Percentiles rank a stretch among this genome's conserved stretches.
These are phyloP conservation scores for Odontamblyopus lacepedii DNA, from an alignment of 2,797 vertebrate genomes.

Conservation along the genomic window DNA sequence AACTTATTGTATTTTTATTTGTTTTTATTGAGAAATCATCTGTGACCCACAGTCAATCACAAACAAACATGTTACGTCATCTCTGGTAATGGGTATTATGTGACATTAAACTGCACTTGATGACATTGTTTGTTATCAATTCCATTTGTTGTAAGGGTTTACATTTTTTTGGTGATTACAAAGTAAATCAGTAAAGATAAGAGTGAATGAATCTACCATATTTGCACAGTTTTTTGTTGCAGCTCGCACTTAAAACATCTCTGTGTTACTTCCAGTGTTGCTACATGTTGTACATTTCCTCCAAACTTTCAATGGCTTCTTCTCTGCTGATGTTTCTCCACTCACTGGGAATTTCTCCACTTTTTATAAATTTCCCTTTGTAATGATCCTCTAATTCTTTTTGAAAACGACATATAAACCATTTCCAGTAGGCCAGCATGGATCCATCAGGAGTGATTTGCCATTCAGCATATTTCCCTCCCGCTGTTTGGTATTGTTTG, in stretches of 20 bases:
- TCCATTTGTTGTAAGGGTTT: background rate
- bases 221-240: background rate
- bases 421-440: constrained; percentile 56
- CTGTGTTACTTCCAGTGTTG: background rate
- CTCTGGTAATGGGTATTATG: background rate
- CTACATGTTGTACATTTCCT: constrained; percentile 8
- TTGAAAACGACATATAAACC: constrained; percentile 58
- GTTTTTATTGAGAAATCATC: too few species aligned
- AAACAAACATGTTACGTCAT: background rate
- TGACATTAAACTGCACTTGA: background rate
- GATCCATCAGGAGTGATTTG: constrained; percentile 52
- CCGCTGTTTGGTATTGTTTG: constrained; percentile 49
- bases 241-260: background rate
- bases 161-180: background rate
- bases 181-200: background rate
- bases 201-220: background rate
- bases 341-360: background rate
- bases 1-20: too few species aligned
- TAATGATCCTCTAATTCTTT: background rate
- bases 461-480: constrained; percentile 39
- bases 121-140: background rate
- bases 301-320: constrained; percentile 46
- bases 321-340: constrained; percentile 23
- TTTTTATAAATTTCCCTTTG: background rate
- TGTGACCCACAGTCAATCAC: background rate